Percentiles rank a stretch among this genome's conserved stretches.
phyloP scores from a whole-genome alignment of 1,140 invertebrate genomes.

The Cecropterus lyciades region DNA sequence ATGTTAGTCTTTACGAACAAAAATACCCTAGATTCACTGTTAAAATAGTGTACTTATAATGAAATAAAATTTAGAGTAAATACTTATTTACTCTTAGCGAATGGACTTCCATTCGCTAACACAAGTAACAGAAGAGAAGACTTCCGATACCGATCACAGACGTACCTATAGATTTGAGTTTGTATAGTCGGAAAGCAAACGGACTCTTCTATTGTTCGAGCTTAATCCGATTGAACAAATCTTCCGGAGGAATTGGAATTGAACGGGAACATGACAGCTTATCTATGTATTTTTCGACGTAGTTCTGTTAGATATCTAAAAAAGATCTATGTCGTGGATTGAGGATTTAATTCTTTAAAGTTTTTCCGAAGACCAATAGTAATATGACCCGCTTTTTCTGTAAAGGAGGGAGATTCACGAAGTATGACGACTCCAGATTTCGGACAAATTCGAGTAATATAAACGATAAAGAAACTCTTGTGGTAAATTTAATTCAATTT shows the following conservation, averaged over 20 bases:
- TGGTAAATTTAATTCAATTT: no score
- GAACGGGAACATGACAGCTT: constrained; percentile 9
- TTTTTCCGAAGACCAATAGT: not conserved
- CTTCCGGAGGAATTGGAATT: constrained; percentile 6
- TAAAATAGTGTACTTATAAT: no score
- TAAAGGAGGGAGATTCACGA: no score
- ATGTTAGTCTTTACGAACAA: no score
- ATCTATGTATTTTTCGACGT: constrained; percentile 1
- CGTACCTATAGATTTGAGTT: not conserved
- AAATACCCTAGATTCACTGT: no score
- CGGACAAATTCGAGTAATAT: no score
- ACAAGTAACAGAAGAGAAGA: not conserved
- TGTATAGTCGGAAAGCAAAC: not conserved
- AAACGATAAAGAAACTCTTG: no score
- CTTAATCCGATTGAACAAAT: constrained; percentile 9
- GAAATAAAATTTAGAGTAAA: not conserved
- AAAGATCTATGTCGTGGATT: no score
- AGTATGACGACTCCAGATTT: no score
- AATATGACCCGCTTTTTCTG: no score
- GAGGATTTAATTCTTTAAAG: not conserved
- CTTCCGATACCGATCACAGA: not conserved
- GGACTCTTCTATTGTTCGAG: constrained; percentile 9
- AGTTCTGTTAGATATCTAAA: not conserved
- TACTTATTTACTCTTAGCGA: no score
- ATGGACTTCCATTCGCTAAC: constrained; percentile 4